These are phyloP conservation scores for Lycophotia porphyrea DNA, from an alignment of 2,888 invertebrate species.

Conservation along the genomic window DNA sequence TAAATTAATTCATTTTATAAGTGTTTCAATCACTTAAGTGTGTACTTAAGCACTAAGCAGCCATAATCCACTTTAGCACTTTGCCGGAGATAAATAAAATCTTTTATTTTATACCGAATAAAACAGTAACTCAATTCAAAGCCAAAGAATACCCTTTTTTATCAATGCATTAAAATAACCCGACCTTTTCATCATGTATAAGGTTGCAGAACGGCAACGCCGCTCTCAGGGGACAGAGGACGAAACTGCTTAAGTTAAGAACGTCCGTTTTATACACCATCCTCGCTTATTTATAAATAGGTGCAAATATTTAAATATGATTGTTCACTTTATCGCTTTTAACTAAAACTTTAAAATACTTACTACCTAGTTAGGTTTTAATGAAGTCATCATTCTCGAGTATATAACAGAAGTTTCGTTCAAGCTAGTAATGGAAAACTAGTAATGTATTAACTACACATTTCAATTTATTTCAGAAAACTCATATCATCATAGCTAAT, in stretches of 20 bases:
- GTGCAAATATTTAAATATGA: conserved; percentile 28
- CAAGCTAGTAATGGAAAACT: neutral
- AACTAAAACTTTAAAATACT: conserved; percentile 30
- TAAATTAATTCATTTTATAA: conserved; percentile 21
- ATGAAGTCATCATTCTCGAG: conserved; percentile 16
- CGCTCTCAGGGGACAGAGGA: conserved; percentile 40
- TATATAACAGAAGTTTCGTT: conserved; percentile 13
- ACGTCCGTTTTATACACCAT: conserved; percentile 24
- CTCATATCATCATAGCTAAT: neutral
- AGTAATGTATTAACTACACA: neutral
- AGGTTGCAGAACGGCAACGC: conserved; percentile 43
- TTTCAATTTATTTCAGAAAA: too few relatives aligned
- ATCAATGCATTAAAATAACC: conserved; percentile 60
- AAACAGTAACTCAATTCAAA: conserved; percentile 50
- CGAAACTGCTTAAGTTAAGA: conserved; percentile 50
- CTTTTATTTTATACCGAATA: conserved; percentile 40
- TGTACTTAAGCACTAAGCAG: conserved; percentile 25
- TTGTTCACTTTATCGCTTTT: conserved; percentile 11
- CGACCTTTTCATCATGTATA: conserved; percentile 53
- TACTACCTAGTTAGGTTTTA: conserved; percentile 28
- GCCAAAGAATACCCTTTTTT: conserved; percentile 51
- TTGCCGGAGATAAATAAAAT: conserved; percentile 16
- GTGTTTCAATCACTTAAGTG: conserved; percentile 37
- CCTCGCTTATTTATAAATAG: conserved; percentile 33
- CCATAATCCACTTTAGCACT: conserved; percentile 43